phyloP scores from a whole-genome alignment of 2,888 invertebrate species.

The Creontiades dilutus region DNA sequence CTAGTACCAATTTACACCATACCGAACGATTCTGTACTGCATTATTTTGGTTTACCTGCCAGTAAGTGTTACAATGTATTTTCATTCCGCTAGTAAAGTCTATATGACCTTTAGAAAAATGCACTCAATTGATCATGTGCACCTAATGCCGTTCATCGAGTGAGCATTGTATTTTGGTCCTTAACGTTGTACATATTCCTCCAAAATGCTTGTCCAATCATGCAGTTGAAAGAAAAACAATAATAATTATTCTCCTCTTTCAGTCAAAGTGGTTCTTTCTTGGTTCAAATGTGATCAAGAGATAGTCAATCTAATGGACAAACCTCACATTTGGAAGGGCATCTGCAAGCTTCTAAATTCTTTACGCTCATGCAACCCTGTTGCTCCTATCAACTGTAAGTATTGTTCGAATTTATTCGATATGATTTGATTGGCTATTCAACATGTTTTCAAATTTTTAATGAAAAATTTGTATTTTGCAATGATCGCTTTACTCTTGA shows the following conservation, averaged over 20 bases:
- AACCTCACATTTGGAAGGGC: slow-evolving; percentile 88
- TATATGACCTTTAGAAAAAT: not conserved
- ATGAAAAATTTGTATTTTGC: not conserved
- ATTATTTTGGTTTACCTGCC: slow-evolving; percentile 85
- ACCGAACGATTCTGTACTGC: slow-evolving; percentile 81
- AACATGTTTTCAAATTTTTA: not conserved
- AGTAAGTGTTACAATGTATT: slow-evolving; percentile 79
- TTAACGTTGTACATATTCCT: too few relatives aligned
- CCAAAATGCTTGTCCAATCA: too few relatives aligned
- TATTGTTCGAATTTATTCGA: not conserved
- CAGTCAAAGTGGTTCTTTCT: slow-evolving; percentile 87
- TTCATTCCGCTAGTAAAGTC: too few relatives aligned
- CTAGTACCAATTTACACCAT: slow-evolving; percentile 86
- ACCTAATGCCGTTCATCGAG: too few relatives aligned
- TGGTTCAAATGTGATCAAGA: slow-evolving; percentile 84
- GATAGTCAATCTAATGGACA: slow-evolving; percentile 80
- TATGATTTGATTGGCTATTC: not conserved
- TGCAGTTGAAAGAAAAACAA: too few relatives aligned
- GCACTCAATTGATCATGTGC: not conserved
- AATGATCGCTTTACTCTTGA: not conserved
- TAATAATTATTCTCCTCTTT: slow-evolving; percentile 18
- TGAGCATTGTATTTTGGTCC: too few relatives aligned
- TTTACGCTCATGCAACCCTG: slow-evolving; percentile 80
- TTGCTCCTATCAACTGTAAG: slow-evolving; percentile 79
- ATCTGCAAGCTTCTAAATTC: slow-evolving; percentile 87